Evolutionary conservation across 2,888 invertebrate species (phyloP).

Genomic region (Monoplex corrugatus): DNA sequence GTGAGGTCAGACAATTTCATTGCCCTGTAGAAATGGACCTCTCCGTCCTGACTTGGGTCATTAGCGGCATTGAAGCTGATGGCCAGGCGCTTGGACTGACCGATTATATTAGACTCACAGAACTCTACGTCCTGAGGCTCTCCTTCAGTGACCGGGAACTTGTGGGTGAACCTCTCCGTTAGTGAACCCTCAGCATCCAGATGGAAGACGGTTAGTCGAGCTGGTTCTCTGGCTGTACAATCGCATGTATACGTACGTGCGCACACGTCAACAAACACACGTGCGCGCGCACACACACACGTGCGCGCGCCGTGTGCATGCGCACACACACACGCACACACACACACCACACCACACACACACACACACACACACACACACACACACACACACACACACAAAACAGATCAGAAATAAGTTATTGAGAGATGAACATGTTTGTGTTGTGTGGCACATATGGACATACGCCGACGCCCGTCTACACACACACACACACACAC

Average conservation of each 20-base stretch:
- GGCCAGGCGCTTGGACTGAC: slow-evolving; percentile 26
- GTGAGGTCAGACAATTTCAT: neutral
- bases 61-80: slow-evolving; percentile 38
- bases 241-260: no score
- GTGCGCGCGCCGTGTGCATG: no score
- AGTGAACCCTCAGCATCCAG: slow-evolving; percentile 34
- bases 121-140: slow-evolving; percentile 47
- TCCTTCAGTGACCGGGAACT: neutral
- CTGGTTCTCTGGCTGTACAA: slow-evolving; percentile 43
- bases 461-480: neutral
- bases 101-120: slow-evolving; percentile 21
- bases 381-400: no score
- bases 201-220: slow-evolving; percentile 36
- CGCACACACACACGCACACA: no score
- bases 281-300: no score
- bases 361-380: no score
- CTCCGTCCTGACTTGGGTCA: slow-evolving; percentile 9
- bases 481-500: neutral
- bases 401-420: no score
- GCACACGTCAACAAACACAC: no score
- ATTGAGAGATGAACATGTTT: neutral
- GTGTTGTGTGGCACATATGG: neutral
- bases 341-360: no score
- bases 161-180: slow-evolving; percentile 15
- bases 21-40: neutral